Evolutionary conservation across 2,888 invertebrate genomes (phyloP).

Genomic region (Hypena proboscidalis): DNA sequence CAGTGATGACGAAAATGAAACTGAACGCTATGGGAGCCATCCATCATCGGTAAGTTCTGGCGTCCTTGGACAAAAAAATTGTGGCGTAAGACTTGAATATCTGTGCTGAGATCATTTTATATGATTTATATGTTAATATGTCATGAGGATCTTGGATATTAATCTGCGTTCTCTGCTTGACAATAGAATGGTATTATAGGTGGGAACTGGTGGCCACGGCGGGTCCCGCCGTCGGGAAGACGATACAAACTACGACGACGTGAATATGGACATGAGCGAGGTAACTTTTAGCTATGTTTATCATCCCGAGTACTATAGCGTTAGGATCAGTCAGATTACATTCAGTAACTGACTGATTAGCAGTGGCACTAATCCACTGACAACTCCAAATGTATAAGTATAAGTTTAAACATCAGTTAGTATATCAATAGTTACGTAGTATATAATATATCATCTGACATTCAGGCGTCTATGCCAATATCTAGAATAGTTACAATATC

Average conservation of each 20-base stretch:
- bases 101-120: not conserved
- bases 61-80: slow-evolving; percentile 48
- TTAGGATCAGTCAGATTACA: slow-evolving; percentile 14
- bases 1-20: slow-evolving; percentile 91
- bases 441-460: slow-evolving; percentile 34
- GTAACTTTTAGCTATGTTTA: slow-evolving; percentile 68
- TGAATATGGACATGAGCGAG: slow-evolving; percentile 92
- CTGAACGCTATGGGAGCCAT: slow-evolving; percentile 64
- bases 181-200: slow-evolving; percentile 85
- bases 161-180: slow-evolving; percentile 86
- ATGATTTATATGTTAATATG: not conserved
- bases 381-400: slow-evolving; percentile 17
- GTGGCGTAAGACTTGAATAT: not conserved
- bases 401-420: slow-evolving; percentile 18
- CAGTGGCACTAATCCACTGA: slow-evolving; percentile 14
- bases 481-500: slow-evolving; percentile 1
- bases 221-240: slow-evolving; percentile 71
- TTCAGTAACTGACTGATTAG: slow-evolving; percentile 12
- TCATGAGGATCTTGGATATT: slow-evolving; percentile 63
- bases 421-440: slow-evolving; percentile 29
- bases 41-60: slow-evolving; percentile 66
- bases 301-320: slow-evolving; percentile 24
- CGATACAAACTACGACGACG: slow-evolving; percentile 90
- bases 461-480: slow-evolving; percentile 21
- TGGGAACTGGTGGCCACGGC: slow-evolving; percentile 57